Percentiles rank a stretch among this genome's conserved stretches.
Evolutionary conservation across 2,797 vertebrate genomes (phyloP).

Genomic region (Fundulus diaphanus): DNA sequence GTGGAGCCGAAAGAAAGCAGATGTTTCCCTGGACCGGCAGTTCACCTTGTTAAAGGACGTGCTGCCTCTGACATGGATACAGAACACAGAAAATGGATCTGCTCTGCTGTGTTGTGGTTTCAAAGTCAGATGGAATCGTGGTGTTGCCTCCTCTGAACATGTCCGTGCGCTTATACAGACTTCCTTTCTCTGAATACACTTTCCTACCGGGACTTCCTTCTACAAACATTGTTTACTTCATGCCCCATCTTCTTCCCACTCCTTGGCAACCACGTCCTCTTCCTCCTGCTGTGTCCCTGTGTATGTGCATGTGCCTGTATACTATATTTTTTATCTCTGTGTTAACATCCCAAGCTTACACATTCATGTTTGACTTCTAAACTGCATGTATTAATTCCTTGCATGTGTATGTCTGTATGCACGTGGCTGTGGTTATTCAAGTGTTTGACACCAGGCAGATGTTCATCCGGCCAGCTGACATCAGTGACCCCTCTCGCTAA

Average conservation of each 20-base stretch:
- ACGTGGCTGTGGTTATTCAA: neutral
- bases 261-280: slow-evolving; percentile 67
- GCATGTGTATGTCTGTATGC: slow-evolving; percentile 3
- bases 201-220: slow-evolving; percentile 71
- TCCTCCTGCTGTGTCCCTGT: slow-evolving; percentile 50
- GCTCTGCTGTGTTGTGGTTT: slow-evolving; percentile 49
- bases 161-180: slow-evolving; percentile 28
- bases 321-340: neutral
- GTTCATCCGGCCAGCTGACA: slow-evolving; percentile 60
- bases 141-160: slow-evolving; percentile 50
- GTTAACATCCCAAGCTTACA: neutral
- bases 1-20: slow-evolving; percentile 63
- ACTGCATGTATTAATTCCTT: slow-evolving; percentile 4
- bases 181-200: slow-evolving; percentile 57
- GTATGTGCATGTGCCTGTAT: neutral
- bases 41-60: slow-evolving; percentile 57
- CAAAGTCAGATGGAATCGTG: slow-evolving; percentile 56
- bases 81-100: slow-evolving; percentile 7
- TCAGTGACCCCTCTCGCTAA: slow-evolving; percentile 33
- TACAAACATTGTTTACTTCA: slow-evolving; percentile 69
- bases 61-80: slow-evolving; percentile 45
- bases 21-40: slow-evolving; percentile 59
- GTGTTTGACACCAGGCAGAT: slow-evolving; percentile 48
- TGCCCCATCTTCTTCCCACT: slow-evolving; percentile 67
- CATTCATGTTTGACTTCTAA: slow-evolving; percentile 8